These are phyloP conservation scores for Anisognathus igniventris DNA, from an alignment of 2,797 vertebrate genomes.

Conservation along the genomic window DNA sequence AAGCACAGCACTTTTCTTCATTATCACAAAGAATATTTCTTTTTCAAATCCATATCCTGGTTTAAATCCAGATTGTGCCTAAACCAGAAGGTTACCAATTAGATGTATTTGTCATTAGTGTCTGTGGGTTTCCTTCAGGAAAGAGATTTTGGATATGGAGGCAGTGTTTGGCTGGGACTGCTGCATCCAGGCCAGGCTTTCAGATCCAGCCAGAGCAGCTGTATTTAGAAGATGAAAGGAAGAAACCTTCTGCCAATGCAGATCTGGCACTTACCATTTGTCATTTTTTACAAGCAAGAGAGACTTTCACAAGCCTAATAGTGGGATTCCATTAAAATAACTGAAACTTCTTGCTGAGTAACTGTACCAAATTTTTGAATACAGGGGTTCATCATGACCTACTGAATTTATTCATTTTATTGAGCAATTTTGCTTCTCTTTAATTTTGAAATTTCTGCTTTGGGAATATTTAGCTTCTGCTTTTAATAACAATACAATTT, in stretches of 20 bases:
- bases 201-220: neutral
- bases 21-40: neutral
- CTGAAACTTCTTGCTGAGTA: neutral
- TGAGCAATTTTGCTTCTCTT: neutral
- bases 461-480: neutral
- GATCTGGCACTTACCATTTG: neutral
- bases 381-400: neutral
- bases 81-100: neutral
- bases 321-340: neutral
- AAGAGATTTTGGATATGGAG: neutral
- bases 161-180: neutral
- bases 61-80: neutral
- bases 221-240: neutral
- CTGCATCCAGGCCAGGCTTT: neutral
- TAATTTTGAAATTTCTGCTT: neutral
- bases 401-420: neutral
- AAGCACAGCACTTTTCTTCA: neutral
- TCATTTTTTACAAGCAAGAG: neutral
- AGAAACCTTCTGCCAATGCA: neutral
- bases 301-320: neutral
- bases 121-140: neutral
- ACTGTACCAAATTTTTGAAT: neutral
- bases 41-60: neutral
- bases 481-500: neutral
- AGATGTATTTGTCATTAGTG: neutral